Conservation (phyloP, 2,888 invertebrate genomes). For the Azorinus chamasolen region DNA sequence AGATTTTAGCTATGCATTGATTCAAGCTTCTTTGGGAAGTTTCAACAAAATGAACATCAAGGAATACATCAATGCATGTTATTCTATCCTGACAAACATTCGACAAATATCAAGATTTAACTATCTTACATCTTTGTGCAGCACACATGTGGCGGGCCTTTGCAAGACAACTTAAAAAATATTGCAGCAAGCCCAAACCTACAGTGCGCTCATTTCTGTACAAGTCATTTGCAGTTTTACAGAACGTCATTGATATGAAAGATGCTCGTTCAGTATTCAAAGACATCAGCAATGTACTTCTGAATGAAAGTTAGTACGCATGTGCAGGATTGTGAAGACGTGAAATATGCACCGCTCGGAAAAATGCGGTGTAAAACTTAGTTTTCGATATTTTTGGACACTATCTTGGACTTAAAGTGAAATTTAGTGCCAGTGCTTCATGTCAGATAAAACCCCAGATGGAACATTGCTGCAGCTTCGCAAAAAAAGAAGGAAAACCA, state of each 20-base stretch:
- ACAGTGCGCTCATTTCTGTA: not conserved
- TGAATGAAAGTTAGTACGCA: not conserved
- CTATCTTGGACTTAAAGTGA: too few relatives aligned
- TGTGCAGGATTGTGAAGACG: not conserved
- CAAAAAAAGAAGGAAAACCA: too few relatives aligned
- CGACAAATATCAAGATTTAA: conserved; percentile 1
- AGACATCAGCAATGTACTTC: not conserved
- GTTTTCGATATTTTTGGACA: too few relatives aligned
- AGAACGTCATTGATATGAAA: not conserved
- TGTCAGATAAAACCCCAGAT: too few relatives aligned
- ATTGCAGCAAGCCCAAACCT: not conserved
- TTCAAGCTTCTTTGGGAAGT: conserved; percentile 9
- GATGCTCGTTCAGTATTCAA: not conserved
- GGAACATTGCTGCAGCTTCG: too few relatives aligned
- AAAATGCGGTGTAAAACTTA: too few relatives aligned
- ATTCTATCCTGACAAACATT: not conserved
- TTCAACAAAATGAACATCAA: conserved; percentile 13
- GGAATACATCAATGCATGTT: conserved; percentile 3
- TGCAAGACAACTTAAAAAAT: not conserved
- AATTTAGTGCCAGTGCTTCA: too few relatives aligned
- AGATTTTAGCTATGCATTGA: conserved; percentile 16
- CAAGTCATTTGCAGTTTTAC: conserved; percentile 10
- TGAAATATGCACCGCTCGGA: too few relatives aligned
- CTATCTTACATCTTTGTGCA: conserved; percentile 15
- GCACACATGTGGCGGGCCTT: conserved; percentile 22